phyloP scores from a whole-genome alignment of 2,113 vertebrate genomes.

The Danio rerio region DNA sequence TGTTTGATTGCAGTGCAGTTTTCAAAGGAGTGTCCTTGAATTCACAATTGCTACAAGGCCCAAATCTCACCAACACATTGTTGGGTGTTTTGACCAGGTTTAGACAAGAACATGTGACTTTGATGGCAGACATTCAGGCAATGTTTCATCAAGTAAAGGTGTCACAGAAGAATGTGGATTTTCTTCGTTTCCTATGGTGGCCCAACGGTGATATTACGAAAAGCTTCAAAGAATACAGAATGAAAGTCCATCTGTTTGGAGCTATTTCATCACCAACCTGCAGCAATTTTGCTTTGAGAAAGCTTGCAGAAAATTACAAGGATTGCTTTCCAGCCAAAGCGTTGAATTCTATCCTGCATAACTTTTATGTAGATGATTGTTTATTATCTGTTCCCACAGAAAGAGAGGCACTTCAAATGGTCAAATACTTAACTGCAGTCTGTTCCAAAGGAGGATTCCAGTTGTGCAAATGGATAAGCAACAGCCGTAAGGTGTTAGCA shows the following conservation, averaged over 20 bases:
- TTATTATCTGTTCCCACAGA: constrained; percentile 20
- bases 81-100: no score
- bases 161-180: background rate
- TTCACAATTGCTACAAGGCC: no score
- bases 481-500: background rate
- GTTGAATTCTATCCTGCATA: background rate
- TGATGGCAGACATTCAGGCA: no score
- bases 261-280: constrained; percentile 48
- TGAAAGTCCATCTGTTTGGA: constrained; percentile 44
- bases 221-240: constrained; percentile 22
- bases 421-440: background rate
- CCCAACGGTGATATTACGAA: background rate
- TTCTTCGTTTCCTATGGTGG: constrained; percentile 13
- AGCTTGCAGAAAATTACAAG: constrained; percentile 32
- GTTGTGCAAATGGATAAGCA: constrained; percentile 18
- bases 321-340: background rate
- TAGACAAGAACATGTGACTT: no score
- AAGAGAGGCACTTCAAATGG: background rate
- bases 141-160: no score
- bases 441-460: constrained; percentile 12
- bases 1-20: no score
- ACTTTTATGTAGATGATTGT: constrained; percentile 44
- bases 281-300: constrained; percentile 43
- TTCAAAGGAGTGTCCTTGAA: no score
- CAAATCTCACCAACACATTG: no score